Base-by-base conservation (phyloP, 2,888 invertebrate species). In the Amblyjoppa fuscipennis region DNA sequence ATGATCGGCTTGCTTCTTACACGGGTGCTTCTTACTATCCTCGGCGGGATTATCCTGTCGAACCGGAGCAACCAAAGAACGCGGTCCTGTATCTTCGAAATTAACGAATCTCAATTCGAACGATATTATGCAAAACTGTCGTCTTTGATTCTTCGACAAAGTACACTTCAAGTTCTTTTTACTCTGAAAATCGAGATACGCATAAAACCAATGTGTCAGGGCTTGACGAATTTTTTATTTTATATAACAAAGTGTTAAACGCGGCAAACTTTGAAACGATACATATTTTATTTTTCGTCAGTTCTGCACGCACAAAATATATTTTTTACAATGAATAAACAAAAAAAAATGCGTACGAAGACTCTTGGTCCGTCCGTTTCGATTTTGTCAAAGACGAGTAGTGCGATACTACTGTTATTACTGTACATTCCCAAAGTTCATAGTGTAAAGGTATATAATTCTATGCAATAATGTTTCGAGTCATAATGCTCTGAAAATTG, bases 281-380 rank as follows among this genome's bases (percentile, higher is more conserved):
- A 66, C 64, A 49, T 82, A 61, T 51, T 38, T 28, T 59, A 20
- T 20, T 25, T 53, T 41, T 51, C 49, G 66, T 77, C n/a, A 49
- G 25, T 77, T 80, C 28, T 77, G 79, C 83, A 85, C 76, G 83
- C 76, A 80, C 61, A 71, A 79, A 51, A 73, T 73, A 69, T 75
- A 9, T 73, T 31, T 51, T 49, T 34, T 53, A 34, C 28, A 53
- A 53, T n/a, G 16, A 31, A n/a, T 25, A 49, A 45, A 61, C 51
- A 71, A 53, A 66, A 64, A 41, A 49, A 25, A 45, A 56, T 31
- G 66, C 79, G 31, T 79, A 79, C 70, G 75, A 61, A 45, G 77
- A 85, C 66, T 85, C 73, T 83, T 81, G 76, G 68, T 83, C 86
- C 83, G 83, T 83, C 74, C 83, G 81, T 83, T 83, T 83, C 81